Base-by-base conservation (phyloP, 1,140 invertebrate genomes). In the Anoplophora glabripennis region DNA sequence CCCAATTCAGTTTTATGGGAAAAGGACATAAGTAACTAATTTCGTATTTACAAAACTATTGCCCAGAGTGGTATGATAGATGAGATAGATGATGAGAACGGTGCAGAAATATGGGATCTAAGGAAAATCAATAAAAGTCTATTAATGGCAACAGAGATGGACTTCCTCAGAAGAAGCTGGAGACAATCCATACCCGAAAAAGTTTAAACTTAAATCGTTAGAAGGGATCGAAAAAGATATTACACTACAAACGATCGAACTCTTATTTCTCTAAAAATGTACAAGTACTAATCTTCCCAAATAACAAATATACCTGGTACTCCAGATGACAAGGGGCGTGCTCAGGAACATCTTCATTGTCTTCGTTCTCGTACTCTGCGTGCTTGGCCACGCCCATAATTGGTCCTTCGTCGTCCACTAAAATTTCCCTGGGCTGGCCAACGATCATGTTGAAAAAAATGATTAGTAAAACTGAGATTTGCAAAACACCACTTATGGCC, bases 271-370 rank as follows among this genome's bases (percentile, higher is more conserved):
- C n/a, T n/a, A n/a, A n/a, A n/a, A n/a, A n/a, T n/a, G n/a, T n/a
- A n/a, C n/a, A n/a, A n/a, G n/a, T n/a, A n/a, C n/a, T n/a, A n/a
- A n/a, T n/a, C n/a, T n/a, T n/a, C n/a, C n/a, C n/a, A n/a, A n/a
- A n/a, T n/a, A n/a, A 51, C 46, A 41, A 37, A 45, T 37, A 60
- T 63, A 73, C 67, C 53, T 69, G 63, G 63, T 69, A 71, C 54
- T 74, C 71, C 46, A 73, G 65, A 51, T 72, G 68, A 51, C 69
- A 72, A 38, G 63, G 53, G 52, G 42, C 53, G 11, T 44, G 60
- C 37, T 45, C 48, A 14, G 34, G 49, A 11, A 28, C 38, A 36
- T 55, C 53, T 21, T 53, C 35, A 42, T 56, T 14, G n/a, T 65
- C 49, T 10, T 44, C 54, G 5, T 33, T 46, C 9, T 38, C 36